Evolutionary conservation across 2,888 invertebrate genomes (phyloP).

Genomic region (Pimpla rufipes): DNA sequence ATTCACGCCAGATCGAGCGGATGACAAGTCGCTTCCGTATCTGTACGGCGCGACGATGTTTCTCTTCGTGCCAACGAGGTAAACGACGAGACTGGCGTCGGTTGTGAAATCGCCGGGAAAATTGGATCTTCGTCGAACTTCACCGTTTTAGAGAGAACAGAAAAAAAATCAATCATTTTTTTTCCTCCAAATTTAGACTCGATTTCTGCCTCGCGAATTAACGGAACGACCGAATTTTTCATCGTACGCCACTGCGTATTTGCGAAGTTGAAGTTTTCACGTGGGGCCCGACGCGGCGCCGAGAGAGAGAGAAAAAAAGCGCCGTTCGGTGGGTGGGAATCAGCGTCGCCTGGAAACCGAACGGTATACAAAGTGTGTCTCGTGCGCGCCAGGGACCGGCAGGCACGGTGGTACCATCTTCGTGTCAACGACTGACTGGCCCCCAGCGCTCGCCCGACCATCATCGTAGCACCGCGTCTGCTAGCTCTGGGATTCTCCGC

Average conservation of each 20-base stretch:
- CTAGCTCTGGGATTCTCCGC: slow-evolving; percentile 10
- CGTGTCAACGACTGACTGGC: slow-evolving; percentile 51
- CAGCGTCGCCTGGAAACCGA: slow-evolving; percentile 61
- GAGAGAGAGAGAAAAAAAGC: background rate
- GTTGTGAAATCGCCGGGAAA: slow-evolving; percentile 10
- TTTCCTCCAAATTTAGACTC: background rate
- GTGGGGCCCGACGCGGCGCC: background rate
- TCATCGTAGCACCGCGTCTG: background rate
- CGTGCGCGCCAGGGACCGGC: background rate
- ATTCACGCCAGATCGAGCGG: slow-evolving; percentile 1
- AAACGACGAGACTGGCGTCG: background rate
- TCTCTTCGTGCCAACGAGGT: slow-evolving; percentile 30
- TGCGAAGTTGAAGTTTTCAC: slow-evolving; percentile 5
- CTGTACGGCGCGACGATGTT: background rate
- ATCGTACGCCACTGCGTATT: background rate
- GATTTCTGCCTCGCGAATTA: background rate
- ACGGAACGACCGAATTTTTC: background rate
- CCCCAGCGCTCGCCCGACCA: background rate
- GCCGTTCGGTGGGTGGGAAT: background rate
- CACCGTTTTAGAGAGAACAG: background rate
- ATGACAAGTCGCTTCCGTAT: background rate
- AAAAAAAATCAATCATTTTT: background rate
- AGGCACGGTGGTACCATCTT: slow-evolving; percentile 52
- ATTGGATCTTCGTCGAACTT: background rate
- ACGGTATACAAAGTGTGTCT: slow-evolving; percentile 54